These are phyloP conservation scores for Sebastes cheni DNA, from an alignment of 2,797 vertebrate species.

Conservation along the genomic window DNA sequence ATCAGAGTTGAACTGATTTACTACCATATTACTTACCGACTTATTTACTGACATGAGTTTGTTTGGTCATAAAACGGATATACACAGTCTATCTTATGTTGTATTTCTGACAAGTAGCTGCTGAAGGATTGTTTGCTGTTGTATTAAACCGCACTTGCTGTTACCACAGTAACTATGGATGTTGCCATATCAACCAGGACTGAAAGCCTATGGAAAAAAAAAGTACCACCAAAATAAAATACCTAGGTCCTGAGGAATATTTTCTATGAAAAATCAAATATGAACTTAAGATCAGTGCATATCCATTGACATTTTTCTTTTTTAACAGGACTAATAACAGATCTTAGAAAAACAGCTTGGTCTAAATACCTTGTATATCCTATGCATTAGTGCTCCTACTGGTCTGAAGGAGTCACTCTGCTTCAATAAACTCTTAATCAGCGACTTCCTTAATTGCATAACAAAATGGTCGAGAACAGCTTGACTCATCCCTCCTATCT, in stretches of 20 bases:
- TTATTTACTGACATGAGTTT: not conserved
- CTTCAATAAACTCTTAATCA: conserved; percentile 30
- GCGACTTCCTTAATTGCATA: conserved; percentile 21
- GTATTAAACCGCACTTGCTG: not conserved
- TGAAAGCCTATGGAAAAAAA: not conserved
- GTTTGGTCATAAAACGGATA: not conserved
- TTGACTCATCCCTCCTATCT: conserved; percentile 46
- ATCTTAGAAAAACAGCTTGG: not conserved
- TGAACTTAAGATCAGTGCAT: not conserved
- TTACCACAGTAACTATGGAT: not conserved
- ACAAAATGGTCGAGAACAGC: conserved; percentile 5
- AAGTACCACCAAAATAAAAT: not conserved
- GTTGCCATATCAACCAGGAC: not conserved
- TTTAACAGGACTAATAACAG: not conserved
- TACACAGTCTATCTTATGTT: not conserved
- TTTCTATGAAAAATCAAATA: not conserved
- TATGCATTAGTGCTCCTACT: not conserved
- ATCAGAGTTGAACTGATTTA: not conserved
- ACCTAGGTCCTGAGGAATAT: not conserved
- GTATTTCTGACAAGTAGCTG: not conserved
- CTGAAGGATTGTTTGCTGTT: not conserved
- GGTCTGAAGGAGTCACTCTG: not conserved
- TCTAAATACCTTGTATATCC: not conserved
- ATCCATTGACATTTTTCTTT: not conserved
- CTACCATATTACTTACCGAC: not conserved